A percentile compares a stretch with the other conserved stretches of the same genome.
Conservation (phyloP, 2,113 vertebrate genomes). For the Morone saxatilis region DNA sequence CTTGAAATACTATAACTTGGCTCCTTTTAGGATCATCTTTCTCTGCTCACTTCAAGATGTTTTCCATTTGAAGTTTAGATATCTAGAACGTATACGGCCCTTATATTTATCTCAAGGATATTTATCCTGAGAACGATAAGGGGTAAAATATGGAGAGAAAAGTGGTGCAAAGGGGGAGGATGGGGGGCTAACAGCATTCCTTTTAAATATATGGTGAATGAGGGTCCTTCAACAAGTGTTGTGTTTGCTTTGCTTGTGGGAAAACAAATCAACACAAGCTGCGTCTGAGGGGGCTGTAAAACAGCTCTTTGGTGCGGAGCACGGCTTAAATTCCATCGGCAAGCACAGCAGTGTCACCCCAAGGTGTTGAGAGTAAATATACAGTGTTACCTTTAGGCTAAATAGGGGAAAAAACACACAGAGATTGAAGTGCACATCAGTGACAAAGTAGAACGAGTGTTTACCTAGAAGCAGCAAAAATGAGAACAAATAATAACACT, state of each 20-base stretch:
- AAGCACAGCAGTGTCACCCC: conserved; percentile 66
- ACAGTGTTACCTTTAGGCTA: conserved; percentile 70
- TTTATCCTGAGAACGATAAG: conserved; percentile 57
- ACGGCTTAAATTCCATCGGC: conserved; percentile 70
- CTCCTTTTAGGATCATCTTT: conserved; percentile 55
- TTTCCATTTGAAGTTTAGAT: conserved; percentile 57
- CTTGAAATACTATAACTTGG: conserved; percentile 70
- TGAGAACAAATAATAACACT: conserved; percentile 37
- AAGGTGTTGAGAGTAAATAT: conserved; percentile 79
- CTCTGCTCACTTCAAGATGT: conserved; percentile 53
- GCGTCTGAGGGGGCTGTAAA: conserved; percentile 67
- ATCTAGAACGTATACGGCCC: conserved; percentile 35
- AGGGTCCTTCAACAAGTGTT: conserved; percentile 76
- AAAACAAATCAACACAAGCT: conserved; percentile 72
- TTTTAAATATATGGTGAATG: conserved; percentile 70
- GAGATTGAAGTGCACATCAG: conserved; percentile 57
- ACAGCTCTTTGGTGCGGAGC: conserved; percentile 63
- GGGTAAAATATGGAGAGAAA: conserved; percentile 46
- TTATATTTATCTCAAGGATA: conserved; percentile 61
- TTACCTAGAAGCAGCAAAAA: conserved; percentile 38
- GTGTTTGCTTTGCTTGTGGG: conserved; percentile 77
- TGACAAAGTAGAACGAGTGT: conserved; percentile 37
- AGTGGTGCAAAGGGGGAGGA: conserved; percentile 4
- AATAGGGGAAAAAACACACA: conserved; percentile 56
- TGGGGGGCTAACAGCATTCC: conserved; percentile 36